These are phyloP conservation scores for Diploscapter pachys DNA, from an alignment of 1,140 invertebrate genomes.

Conservation along the genomic window DNA sequence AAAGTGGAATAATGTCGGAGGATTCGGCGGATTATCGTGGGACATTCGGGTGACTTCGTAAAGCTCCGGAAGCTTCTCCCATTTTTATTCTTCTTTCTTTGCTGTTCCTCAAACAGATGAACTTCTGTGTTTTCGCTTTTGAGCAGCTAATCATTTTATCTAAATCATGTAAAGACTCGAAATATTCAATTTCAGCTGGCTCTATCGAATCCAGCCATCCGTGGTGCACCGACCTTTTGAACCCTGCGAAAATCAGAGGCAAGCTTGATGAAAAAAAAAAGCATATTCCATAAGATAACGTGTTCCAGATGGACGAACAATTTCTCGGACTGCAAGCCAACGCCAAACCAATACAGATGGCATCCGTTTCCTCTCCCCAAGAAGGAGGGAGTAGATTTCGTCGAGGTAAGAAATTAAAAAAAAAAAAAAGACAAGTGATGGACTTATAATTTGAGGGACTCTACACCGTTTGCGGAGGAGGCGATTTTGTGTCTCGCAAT, in stretches of 20 bases:
- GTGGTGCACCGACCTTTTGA: conserved; percentile 77
- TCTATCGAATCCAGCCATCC: conserved; percentile 88
- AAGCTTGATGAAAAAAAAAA: conserved; percentile 25
- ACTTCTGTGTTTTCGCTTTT: too few relatives aligned
- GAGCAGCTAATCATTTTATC: too few relatives aligned
- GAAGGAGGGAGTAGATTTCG: conserved; percentile 72
- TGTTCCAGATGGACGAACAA: conserved; percentile 30
- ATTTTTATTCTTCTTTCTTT: too few relatives aligned
- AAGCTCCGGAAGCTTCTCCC: too few relatives aligned
- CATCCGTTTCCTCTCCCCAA: conserved; percentile 80
- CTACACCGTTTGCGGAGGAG: conserved; percentile 87
- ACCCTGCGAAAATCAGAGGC: conserved; percentile 40
- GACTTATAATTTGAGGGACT: conserved; percentile 66
- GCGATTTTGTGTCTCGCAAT: conserved; percentile 74
- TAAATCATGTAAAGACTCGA: neutral
- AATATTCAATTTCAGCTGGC: conserved; percentile 67
- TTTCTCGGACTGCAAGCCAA: conserved; percentile 46
- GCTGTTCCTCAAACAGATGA: too few relatives aligned
- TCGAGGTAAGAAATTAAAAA: conserved; percentile 63
- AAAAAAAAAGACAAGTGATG: neutral
- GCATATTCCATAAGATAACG: neutral
- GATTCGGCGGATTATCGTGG: too few relatives aligned
- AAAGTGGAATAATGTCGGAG: too few relatives aligned
- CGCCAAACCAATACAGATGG: conserved; percentile 75
- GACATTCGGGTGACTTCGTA: too few relatives aligned